phyloP scores from a whole-genome alignment of 2,888 invertebrate species.

The Neuroscelio doddi region DNA sequence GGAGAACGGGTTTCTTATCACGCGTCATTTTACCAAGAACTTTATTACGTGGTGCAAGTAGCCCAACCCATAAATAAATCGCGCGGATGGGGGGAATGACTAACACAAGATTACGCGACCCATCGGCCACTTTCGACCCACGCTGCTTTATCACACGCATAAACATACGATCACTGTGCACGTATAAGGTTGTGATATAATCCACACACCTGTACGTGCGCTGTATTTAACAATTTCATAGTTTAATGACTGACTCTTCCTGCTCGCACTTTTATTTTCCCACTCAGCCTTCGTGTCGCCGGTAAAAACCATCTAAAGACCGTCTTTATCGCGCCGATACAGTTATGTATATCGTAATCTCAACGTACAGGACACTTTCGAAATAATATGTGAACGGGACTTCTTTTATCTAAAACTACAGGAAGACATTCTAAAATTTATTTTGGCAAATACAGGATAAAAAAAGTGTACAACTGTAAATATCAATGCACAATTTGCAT shows the following conservation, averaged over 20 bases:
- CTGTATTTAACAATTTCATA: slow-evolving; percentile 31
- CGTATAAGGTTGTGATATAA: slow-evolving; percentile 37
- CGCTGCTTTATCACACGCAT: slow-evolving; percentile 59
- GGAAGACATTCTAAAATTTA: too few relatives aligned
- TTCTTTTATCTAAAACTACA: neutral
- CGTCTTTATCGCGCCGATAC: neutral
- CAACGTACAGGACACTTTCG: neutral
- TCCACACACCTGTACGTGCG: slow-evolving; percentile 20
- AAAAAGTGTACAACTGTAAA: neutral
- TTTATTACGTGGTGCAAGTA: slow-evolving; percentile 65
- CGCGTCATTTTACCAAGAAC: slow-evolving; percentile 66
- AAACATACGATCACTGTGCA: slow-evolving; percentile 42
- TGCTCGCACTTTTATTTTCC: neutral
- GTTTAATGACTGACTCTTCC: slow-evolving; percentile 42
- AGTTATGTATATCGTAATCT: neutral
- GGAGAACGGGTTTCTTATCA: slow-evolving; percentile 58
- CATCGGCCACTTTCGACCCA: slow-evolving; percentile 64
- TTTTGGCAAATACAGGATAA: neutral
- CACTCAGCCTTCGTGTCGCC: neutral
- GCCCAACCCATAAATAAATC: slow-evolving; percentile 68
- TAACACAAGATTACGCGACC: slow-evolving; percentile 64
- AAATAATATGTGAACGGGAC: neutral
- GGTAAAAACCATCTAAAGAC: slow-evolving; percentile 1
- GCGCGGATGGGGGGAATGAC: slow-evolving; percentile 60
- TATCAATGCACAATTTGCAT: slow-evolving; percentile 20